These are phyloP conservation scores for Anser brachyrhynchus DNA, from an alignment of 2,113 vertebrate species.

Conservation along the genomic window DNA sequence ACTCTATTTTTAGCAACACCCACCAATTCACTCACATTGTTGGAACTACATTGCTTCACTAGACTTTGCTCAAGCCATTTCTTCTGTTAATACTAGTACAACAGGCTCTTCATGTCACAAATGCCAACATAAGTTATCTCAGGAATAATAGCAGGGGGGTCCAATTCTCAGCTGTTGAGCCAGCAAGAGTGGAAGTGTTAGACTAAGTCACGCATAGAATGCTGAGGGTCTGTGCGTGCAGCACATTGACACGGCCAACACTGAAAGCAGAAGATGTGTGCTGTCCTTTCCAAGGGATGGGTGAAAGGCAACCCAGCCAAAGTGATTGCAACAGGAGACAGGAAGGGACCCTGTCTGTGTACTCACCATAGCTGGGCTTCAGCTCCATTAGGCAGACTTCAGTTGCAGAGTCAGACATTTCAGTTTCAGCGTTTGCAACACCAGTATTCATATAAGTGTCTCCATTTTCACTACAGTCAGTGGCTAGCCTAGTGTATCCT, in stretches of 20 bases:
- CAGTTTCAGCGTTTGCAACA: not conserved
- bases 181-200: not conserved
- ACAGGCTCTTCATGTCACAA: not conserved
- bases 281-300: not conserved
- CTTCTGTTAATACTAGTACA: not conserved
- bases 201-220: not conserved
- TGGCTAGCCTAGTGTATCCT: not conserved
- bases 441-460: rapidly evolving
- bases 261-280: not conserved
- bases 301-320: not conserved
- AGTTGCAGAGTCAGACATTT: not conserved
- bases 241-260: not conserved
- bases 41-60: not conserved
- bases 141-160: not conserved
- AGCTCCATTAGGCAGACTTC: not conserved
- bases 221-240: not conserved
- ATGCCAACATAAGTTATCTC: not conserved
- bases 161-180: not conserved
- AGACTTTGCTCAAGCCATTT: not conserved
- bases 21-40: not conserved
- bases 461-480: not conserved
- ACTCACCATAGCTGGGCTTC: not conserved
- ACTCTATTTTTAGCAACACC: not conserved
- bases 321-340: rapidly evolving
- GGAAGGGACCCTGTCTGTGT: not conserved